These are phyloP conservation scores for Nephila pilipes DNA, from an alignment of 1,140 invertebrate species.

Conservation along the genomic window DNA sequence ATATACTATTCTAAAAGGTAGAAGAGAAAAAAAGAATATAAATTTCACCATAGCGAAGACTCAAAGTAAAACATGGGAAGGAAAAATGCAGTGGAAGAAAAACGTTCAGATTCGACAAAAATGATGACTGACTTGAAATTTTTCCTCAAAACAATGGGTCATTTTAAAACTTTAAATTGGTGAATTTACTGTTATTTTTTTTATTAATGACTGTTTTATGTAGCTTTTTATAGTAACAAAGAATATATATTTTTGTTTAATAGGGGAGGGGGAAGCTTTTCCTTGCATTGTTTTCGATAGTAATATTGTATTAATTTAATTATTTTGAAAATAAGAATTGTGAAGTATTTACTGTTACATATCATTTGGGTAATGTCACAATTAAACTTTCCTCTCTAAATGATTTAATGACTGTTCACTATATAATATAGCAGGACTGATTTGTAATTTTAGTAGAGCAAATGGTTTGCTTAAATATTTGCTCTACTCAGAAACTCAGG, in stretches of 20 bases:
- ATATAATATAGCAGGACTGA: too few species aligned
- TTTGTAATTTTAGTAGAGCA: too few species aligned
- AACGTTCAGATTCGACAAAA: neutral
- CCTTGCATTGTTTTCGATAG: conserved; percentile 10
- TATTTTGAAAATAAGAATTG: neutral
- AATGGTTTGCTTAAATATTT: too few species aligned
- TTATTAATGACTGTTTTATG: conserved; percentile 19
- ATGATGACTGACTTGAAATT: neutral
- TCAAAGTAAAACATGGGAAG: conserved; percentile 1
- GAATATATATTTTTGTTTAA: neutral
- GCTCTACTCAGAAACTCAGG: too few species aligned
- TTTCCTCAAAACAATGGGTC: conserved; percentile 8
- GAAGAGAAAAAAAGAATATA: neutral
- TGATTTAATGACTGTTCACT: too few species aligned
- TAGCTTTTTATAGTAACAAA: neutral
- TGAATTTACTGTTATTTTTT: conserved; percentile 11
- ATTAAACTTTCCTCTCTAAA: too few species aligned
- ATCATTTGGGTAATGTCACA: too few species aligned
- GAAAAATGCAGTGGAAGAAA: conserved; percentile 22
- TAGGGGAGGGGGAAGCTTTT: neutral
- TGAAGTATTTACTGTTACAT: neutral
- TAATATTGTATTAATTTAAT: neutral
- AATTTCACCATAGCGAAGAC: neutral
- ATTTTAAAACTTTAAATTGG: conserved; percentile 38
- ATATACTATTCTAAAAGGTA: neutral